These are phyloP conservation scores for Dasypolia templi DNA, from an alignment of 2,888 invertebrate species.

Conservation along the genomic window DNA sequence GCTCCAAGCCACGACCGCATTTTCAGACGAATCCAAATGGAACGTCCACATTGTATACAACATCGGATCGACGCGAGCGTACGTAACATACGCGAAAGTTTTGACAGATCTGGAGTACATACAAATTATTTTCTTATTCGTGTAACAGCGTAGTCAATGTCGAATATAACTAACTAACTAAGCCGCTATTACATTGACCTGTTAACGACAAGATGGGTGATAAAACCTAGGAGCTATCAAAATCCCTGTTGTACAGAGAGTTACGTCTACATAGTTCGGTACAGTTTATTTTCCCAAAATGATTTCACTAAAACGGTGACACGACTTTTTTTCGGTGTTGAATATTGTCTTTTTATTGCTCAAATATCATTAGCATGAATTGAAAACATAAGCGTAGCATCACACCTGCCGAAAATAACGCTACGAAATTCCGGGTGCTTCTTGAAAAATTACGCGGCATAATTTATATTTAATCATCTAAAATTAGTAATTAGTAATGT, in stretches of 20 bases:
- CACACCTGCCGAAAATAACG: neutral
- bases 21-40: constrained; percentile 22
- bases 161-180: too few relatives aligned
- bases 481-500: neutral
- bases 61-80: constrained; percentile 14
- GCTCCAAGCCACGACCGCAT: constrained; percentile 22
- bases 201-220: neutral
- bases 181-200: constrained; percentile 15
- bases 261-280: neutral
- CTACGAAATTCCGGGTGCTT: neutral
- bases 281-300: neutral
- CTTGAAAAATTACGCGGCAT: neutral
- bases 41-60: constrained; percentile 19
- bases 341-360: constrained; percentile 13
- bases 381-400: neutral
- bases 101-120: constrained; percentile 62
- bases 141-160: constrained; percentile 23
- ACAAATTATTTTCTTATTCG: constrained; percentile 48
- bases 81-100: constrained; percentile 23
- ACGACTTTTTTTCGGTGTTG: neutral
- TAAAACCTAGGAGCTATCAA: neutral
- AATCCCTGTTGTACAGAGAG: neutral
- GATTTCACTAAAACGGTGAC: neutral
- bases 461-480: neutral
- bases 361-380: constrained; percentile 57